Percentiles rank a stretch among this genome's conserved stretches.
Conservation (phyloP, 2,797 vertebrate species). For the Myotis myotis region DNA sequence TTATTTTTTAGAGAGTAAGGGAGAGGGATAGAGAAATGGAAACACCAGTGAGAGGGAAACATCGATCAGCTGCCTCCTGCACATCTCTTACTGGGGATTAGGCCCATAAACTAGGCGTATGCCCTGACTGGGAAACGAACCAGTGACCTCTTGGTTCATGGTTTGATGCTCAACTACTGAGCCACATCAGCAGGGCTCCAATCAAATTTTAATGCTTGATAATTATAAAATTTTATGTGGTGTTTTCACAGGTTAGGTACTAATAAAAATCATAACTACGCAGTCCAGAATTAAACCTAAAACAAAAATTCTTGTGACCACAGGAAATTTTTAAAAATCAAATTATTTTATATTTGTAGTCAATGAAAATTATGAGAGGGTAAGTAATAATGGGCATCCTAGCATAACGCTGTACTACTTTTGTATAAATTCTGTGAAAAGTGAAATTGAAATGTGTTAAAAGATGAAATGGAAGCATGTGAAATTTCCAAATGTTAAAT, state of each 20-base stretch:
- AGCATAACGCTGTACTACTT: not conserved
- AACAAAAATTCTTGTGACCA: conserved; percentile 10
- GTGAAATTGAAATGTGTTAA: conserved; percentile 5
- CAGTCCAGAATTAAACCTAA: not conserved
- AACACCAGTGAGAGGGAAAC: too few relatives aligned
- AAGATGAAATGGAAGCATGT: not conserved
- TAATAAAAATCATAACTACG: not conserved
- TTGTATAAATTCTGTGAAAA: not conserved
- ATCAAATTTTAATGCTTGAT: not conserved
- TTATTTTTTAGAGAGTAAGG: too few relatives aligned
- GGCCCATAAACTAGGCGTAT: too few relatives aligned
- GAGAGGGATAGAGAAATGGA: too few relatives aligned
- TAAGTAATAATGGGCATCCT: not conserved
- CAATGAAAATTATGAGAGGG: not conserved
- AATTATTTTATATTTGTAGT: conserved; percentile 1
- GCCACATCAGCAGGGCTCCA: too few relatives aligned
- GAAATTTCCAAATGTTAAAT: not conserved
- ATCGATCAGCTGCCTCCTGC: too few relatives aligned
- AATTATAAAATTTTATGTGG: not conserved
- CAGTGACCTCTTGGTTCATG: too few relatives aligned
- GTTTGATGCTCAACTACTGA: too few relatives aligned
- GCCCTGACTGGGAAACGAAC: too few relatives aligned
- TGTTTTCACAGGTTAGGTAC: not conserved
- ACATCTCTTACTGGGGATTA: too few relatives aligned
- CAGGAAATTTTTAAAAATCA: not conserved